Evolutionary conservation across 2,797 vertebrate species (phyloP), one percentile per base, ranked within the genome.

Genomic region (Syngnathus rostellatus): DNA sequence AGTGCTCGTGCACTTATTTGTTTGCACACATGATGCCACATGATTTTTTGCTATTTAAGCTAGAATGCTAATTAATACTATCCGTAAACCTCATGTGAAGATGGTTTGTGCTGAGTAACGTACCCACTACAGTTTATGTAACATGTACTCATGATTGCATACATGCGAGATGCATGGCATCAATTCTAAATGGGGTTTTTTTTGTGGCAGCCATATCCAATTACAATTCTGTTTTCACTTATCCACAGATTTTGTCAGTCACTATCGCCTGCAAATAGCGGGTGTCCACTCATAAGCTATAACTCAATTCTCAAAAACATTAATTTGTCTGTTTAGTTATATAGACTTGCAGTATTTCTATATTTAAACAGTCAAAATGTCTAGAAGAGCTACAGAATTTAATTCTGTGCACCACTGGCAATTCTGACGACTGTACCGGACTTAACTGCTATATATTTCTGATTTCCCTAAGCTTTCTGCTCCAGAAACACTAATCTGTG

Each of bases 381-480:
- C 54, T 8, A 1, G 14, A 31, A 37, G 54, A 57, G 54, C 25
- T 57, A 37, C 54, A 17, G 25, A 37, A 31, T 57, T 31, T 37
- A 57, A 57, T 57, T 37, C 2, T 17, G 14, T 8, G 54, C 54
- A 57, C 12, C 8, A 31, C 16, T 57, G 25, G 12, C 54, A 57
- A 25, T 57, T 57, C 8, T 57, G 54, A 57, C 21, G 31, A 57
- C 23, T 37, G 25, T 37, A 31, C 54, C 25, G 14, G 14, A 57
- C 25, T 37, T 31, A 57, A 31, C 6, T 57, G 54, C 25, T 31
- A 57, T 57, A 57, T 57, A 57, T 37, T 57, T 54, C 25, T 57
- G 54, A 57, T 57, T 57, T 57, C 54, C 54, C 54, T 17, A 57
- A 57, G 14, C 54, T 14, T 57, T 57, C 54, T 55, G 54, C 54